Evolutionary conservation across 2,888 invertebrate genomes (phyloP).

Genomic region (Caenorhabditis wallacei): DNA sequence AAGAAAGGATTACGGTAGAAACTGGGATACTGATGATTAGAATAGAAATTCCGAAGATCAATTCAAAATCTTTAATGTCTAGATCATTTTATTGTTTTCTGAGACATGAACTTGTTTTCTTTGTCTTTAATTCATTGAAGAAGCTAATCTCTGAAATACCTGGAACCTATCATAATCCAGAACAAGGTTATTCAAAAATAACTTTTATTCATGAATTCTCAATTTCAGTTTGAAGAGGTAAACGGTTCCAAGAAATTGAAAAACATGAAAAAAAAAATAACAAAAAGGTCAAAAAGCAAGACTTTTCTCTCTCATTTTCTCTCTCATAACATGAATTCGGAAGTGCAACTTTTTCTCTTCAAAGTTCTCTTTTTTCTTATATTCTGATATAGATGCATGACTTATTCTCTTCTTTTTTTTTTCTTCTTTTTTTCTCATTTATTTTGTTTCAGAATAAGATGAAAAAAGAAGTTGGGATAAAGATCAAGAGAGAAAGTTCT

Average conservation of each 20-base stretch:
- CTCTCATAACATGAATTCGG: constrained; percentile 44
- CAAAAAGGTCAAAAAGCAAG: constrained; percentile 16
- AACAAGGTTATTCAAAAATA: neutral
- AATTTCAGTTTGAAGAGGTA: neutral
- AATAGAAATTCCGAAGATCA: no score
- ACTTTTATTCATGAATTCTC: neutral
- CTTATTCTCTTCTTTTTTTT: constrained; percentile 5
- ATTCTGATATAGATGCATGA: constrained; percentile 52
- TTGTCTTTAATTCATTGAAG: no score
- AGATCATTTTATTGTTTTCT: no score
- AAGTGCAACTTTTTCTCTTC: constrained; percentile 23
- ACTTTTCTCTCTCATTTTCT: neutral
- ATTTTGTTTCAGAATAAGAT: neutral
- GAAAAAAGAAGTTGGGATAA: neutral
- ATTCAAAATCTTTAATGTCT: no score
- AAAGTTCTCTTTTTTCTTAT: constrained; percentile 21
- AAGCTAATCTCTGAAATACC: no score
- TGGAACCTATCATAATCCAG: no score
- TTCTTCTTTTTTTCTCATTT: neutral
- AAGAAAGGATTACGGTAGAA: no score
- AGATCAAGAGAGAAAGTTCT: constrained; percentile 5
- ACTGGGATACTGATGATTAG: no score
- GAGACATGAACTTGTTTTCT: no score
- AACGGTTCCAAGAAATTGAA: neutral
- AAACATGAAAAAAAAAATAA: neutral